Percentiles rank a stretch among this genome's conserved stretches.
These are phyloP conservation scores for Camponotus pennsylvanicus DNA, from an alignment of 1,140 invertebrate species.

Conservation along the genomic window DNA sequence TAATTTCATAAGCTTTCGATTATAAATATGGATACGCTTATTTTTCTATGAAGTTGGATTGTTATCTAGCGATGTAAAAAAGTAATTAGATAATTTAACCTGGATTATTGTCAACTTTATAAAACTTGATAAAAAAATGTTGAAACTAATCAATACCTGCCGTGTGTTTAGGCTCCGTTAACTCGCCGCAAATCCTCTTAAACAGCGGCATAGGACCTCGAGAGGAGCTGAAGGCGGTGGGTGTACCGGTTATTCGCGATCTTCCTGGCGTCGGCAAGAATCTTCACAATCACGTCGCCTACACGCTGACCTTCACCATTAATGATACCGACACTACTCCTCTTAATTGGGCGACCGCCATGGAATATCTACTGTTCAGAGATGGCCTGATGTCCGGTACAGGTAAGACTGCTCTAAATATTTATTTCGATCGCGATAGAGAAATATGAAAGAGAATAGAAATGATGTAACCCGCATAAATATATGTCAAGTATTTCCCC, in stretches of 20 bases:
- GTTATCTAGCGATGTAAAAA: neutral
- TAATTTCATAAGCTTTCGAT: neutral
- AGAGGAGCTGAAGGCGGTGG: slow-evolving; percentile 89
- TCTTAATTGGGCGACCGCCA: slow-evolving; percentile 95
- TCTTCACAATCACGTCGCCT: slow-evolving; percentile 95
- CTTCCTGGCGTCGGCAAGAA: slow-evolving; percentile 95
- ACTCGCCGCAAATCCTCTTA: slow-evolving; percentile 93
- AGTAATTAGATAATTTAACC: neutral
- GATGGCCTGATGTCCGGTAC: slow-evolving; percentile 95
- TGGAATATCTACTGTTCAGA: slow-evolving; percentile 94
- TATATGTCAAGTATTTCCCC: no score
- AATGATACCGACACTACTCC: slow-evolving; percentile 94
- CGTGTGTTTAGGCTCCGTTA: slow-evolving; percentile 88
- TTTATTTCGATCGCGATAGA: neutral
- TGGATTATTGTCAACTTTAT: neutral
- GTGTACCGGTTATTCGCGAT: slow-evolving; percentile 90
- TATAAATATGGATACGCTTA: neutral
- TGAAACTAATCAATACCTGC: neutral
- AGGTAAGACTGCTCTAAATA: slow-evolving; percentile 83
- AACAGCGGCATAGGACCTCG: slow-evolving; percentile 93
- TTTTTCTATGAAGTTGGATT: neutral
- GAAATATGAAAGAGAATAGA: neutral
- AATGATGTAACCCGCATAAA: neutral
- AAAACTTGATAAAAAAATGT: neutral
- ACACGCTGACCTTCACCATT: slow-evolving; percentile 91